These are phyloP conservation scores for Myrmophylax atrothorax DNA, from an alignment of 2,113 vertebrate genomes.

Conservation along the genomic window DNA sequence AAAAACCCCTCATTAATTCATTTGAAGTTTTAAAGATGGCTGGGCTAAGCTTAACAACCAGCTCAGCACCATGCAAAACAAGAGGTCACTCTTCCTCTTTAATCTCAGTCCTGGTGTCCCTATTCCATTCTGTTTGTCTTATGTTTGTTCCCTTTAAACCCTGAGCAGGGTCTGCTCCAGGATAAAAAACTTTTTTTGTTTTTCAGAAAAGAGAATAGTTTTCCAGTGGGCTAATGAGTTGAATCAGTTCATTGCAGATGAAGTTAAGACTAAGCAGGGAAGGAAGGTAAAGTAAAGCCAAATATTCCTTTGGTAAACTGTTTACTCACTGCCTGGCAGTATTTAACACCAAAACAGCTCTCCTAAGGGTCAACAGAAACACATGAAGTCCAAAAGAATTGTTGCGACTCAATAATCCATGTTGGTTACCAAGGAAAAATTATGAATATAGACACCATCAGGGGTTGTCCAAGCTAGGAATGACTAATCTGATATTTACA, in stretches of 20 bases:
- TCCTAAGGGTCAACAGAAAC: background rate
- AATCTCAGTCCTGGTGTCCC: background rate
- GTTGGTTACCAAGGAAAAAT: constrained; percentile 39
- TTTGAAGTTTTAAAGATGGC: background rate
- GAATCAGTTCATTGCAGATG: background rate
- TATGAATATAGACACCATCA: constrained; percentile 28
- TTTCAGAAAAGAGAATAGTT: background rate
- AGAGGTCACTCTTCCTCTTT: background rate
- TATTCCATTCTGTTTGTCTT: background rate
- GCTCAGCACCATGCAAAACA: background rate
- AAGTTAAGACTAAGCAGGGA: background rate
- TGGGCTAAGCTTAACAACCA: background rate
- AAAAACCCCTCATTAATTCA: background rate
- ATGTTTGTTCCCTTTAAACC: background rate
- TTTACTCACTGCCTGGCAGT: background rate
- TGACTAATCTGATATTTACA: constrained; percentile 34
- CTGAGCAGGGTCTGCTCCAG: background rate
- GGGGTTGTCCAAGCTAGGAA: background rate
- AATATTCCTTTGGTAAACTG: background rate
- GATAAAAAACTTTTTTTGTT: background rate
- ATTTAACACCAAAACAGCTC: constrained; percentile 4
- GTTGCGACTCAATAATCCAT: background rate
- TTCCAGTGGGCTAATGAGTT: background rate
- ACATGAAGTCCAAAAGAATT: background rate
- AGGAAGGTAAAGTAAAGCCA: constrained; percentile 7